Evolutionary conservation across 1,140 invertebrate genomes (phyloP).

Genomic region (Saccostrea cuccullata): DNA sequence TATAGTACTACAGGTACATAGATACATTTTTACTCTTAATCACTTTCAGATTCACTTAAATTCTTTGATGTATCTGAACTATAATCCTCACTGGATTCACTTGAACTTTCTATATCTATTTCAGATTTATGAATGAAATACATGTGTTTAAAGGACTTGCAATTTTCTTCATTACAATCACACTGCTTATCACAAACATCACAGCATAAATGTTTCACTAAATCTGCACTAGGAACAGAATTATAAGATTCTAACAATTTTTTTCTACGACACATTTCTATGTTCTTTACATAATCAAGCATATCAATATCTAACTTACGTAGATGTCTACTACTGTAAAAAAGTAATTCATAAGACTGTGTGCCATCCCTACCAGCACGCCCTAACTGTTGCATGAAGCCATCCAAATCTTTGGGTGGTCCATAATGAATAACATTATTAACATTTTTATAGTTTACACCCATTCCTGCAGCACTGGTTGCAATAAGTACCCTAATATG

Average conservation of each 20-base stretch:
- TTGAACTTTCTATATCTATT: too few relatives aligned
- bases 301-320: background rate
- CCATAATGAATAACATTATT: conserved; percentile 53
- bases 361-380: conserved; percentile 38
- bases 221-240: background rate
- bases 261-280: background rate
- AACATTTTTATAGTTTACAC: conserved; percentile 47
- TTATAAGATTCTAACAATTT: background rate
- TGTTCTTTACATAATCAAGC: background rate
- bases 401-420: conserved; percentile 45
- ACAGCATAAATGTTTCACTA: conserved; percentile 42
- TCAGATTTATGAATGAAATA: too few relatives aligned
- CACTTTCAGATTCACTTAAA: too few relatives aligned
- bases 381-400: conserved; percentile 26
- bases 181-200: conserved; percentile 42
- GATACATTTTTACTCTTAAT: too few relatives aligned
- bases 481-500: conserved; percentile 48
- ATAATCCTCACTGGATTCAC: too few relatives aligned
- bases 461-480: conserved; percentile 61
- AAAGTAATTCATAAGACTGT: conserved; percentile 20
- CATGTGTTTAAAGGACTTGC: too few relatives aligned
- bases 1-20: too few relatives aligned
- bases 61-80: too few relatives aligned
- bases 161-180: background rate
- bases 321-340: conserved; percentile 36